Percentiles rank a stretch among this genome's conserved stretches.
Conservation (phyloP, 2,113 vertebrate species). For the Danio rerio region GRCz12tu NC_133183.1:19954501-19955000, state of each 20-base stretch:
- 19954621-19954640: background rate
- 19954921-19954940: conserved; percentile 16
- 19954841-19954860: conserved; percentile 29
- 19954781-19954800: conserved; percentile 33
- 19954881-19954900: background rate
- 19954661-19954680: background rate
- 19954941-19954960: too few species aligned
- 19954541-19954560: background rate
- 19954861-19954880: conserved; percentile 39
- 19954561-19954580: background rate
- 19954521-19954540: background rate
- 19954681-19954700: conserved; percentile 35
- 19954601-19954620: background rate
- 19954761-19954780: conserved; percentile 51
- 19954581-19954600: background rate
- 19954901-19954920: background rate
- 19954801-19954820: conserved; percentile 39
- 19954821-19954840: conserved; percentile 39
- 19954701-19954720: conserved; percentile 45
- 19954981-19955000: too few species aligned
- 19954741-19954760: conserved; percentile 53
- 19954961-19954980: too few species aligned
- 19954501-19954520: conserved; percentile 7
- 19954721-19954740: conserved; percentile 49
- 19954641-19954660: background rate